Conservation (phyloP, 2,888 invertebrate species). For the Xylota segnis region DNA sequence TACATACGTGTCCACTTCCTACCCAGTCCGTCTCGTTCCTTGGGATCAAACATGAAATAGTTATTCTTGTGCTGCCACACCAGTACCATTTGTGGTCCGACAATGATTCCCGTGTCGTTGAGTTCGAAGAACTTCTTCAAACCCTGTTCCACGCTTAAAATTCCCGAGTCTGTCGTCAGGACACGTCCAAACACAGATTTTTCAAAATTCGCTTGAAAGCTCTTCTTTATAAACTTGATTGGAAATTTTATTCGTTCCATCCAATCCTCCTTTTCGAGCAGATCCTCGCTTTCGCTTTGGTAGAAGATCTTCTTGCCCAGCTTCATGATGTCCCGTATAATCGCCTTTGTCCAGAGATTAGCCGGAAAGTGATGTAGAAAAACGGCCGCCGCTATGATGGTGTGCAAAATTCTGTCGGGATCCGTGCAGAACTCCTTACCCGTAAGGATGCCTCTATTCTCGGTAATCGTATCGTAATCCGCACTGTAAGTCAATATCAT, state of each 20-base stretch:
- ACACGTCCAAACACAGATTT: constrained; percentile 82
- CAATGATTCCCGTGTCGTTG: constrained; percentile 82
- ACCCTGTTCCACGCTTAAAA: constrained; percentile 82
- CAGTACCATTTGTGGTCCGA: constrained; percentile 83
- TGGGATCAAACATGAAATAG: constrained; percentile 85
- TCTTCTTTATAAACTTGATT: constrained; percentile 47
- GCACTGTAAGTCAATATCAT: constrained; percentile 57
- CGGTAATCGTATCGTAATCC: constrained; percentile 79
- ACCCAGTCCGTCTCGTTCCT: constrained; percentile 82
- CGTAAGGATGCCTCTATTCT: constrained; percentile 81
- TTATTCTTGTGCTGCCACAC: constrained; percentile 84
- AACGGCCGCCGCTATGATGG: constrained; percentile 83
- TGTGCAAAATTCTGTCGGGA: constrained; percentile 81
- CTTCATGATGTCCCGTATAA: constrained; percentile 82
- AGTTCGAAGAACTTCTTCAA: constrained; percentile 82
- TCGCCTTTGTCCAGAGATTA: constrained; percentile 82
- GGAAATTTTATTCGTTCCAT: constrained; percentile 57
- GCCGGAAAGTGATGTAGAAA: constrained; percentile 83
- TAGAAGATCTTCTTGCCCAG: constrained; percentile 82
- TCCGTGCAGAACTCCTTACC: constrained; percentile 82
- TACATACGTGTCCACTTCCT: constrained; percentile 77
- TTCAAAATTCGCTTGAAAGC: constrained; percentile 58
- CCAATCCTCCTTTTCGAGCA: constrained; percentile 61
- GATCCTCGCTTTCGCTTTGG: constrained; percentile 61
- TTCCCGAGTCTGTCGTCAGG: constrained; percentile 79